These are phyloP conservation scores for Oreochromis mossambicus DNA, from an alignment of 2,797 vertebrate genomes.

Conservation along the genomic window DNA sequence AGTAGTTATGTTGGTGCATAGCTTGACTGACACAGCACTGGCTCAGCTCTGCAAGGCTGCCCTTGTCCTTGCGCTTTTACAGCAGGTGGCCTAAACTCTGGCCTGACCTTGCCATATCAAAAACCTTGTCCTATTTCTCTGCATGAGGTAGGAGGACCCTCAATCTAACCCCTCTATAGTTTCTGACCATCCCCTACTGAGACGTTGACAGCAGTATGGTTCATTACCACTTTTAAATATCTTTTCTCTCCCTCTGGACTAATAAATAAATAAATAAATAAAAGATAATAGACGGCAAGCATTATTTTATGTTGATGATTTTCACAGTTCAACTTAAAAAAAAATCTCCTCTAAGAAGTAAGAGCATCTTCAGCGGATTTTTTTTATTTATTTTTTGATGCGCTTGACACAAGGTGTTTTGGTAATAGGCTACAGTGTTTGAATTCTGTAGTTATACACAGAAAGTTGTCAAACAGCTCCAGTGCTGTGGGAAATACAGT, in stretches of 20 bases:
- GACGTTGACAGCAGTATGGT: slow-evolving; percentile 5
- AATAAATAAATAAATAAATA: neutral
- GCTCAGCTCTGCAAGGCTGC: slow-evolving; percentile 61
- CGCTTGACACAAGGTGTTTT: neutral
- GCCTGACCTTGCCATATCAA: slow-evolving; percentile 64
- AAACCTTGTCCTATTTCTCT: slow-evolving; percentile 34
- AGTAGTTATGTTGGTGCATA: slow-evolving; percentile 36
- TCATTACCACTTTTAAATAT: slow-evolving; percentile 24
- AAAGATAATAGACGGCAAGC: neutral
- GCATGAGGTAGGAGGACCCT: slow-evolving; percentile 24
- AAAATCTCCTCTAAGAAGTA: neutral
- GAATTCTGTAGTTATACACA: slow-evolving; percentile 6
- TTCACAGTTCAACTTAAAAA: neutral
- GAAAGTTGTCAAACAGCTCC: slow-evolving; percentile 17
- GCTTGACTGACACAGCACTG: slow-evolving; percentile 63
- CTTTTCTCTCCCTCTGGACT: neutral
- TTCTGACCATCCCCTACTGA: slow-evolving; percentile 14
- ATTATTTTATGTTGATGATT: neutral
- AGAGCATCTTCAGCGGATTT: neutral
- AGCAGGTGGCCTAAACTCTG: slow-evolving; percentile 59
- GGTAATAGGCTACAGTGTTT: neutral
- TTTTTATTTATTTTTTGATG: neutral
- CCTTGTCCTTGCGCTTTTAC: slow-evolving; percentile 75
- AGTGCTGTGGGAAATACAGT: slow-evolving; percentile 39
- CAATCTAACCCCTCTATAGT: slow-evolving; percentile 1